Evolutionary conservation across 2,888 invertebrate genomes (phyloP), one percentile per base, ranked within the genome.

Genomic region (Eilema depressum): DNA sequence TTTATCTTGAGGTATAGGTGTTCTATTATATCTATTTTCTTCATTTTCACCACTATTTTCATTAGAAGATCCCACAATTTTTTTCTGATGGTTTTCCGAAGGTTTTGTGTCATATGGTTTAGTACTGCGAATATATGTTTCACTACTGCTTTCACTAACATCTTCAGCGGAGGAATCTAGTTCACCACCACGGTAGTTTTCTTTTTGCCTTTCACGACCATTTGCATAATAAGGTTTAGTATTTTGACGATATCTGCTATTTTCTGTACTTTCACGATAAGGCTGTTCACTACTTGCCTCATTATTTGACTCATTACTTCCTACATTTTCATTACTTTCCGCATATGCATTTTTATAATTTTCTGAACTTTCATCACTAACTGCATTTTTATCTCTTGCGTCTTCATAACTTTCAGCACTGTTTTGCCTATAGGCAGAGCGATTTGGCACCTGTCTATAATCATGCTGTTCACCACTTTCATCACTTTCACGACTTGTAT

Each of bases 91-190:
- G 8, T 37, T 70, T 71, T 75, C 72, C 30, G n/a, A 14, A 37
- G 28, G 23, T 47, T 17, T 33, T 17, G 23, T 41, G 53, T 30
- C 30, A 33, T 66, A 23, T 33, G 65, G 69, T 56, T 37, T 53
- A 56, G 30, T 20, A 25, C 11, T 57, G 17, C n/a, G 57, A 3
- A 33, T 10, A 37, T 70, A 56, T 57, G 20, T 57, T 26, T 53
- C 47, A 56, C 56, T 57, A 23, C 57, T 68, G n/a, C 26, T 47
- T 68, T 72, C 70, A 63, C 78, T 74, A 33, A 63, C 67, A 63
- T 66, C 83, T 76, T 86, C 86, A 28, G 71, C 69, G 30, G 79
- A 77, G n/a, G 68, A 73, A 17, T 76, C 67, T 4, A n/a, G 25
- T 7, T 53, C 57, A 23, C n/a, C 7, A 4, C 62, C 25, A 7